A percentile compares a stretch with the other conserved stretches of the same genome.
phyloP scores from a whole-genome alignment of 2,113 vertebrate species.

The Atherinomorus stipes region DNA sequence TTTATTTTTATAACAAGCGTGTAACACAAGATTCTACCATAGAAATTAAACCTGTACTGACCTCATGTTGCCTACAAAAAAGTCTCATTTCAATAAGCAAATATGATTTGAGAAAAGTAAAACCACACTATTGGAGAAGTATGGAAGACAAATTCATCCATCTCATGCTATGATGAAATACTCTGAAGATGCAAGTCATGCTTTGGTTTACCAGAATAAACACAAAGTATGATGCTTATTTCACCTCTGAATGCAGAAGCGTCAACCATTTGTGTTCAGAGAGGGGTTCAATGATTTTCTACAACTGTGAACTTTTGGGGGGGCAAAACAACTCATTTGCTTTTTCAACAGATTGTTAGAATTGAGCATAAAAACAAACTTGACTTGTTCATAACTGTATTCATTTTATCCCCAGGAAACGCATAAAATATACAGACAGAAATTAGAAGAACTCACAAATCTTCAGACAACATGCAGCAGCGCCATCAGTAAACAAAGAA shows the following conservation, averaged over 20 bases:
- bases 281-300: not conserved
- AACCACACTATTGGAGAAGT: no score
- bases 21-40: not conserved
- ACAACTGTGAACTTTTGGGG: not conserved
- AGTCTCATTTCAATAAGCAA: no score
- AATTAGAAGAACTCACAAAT: conserved; percentile 92
- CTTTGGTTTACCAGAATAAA: no score
- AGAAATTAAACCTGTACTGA: not conserved
- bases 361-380: no score
- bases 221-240: no score
- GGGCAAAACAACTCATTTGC: no score
- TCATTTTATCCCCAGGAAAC: conserved; percentile 85
- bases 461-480: conserved; percentile 89
- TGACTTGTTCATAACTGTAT: not conserved
- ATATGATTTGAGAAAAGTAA: no score
- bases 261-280: not conserved
- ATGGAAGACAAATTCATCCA: no score
- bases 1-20: not conserved
- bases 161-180: no score
- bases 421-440: conserved; percentile 93
- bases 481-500: conserved; percentile 91
- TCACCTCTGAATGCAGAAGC: not conserved
- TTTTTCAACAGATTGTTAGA: no score
- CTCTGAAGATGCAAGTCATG: no score
- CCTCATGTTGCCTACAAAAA: no score